Evolutionary conservation across 2,797 vertebrate species (phyloP).

Genomic region (Sebastes hubbsi): DNA sequence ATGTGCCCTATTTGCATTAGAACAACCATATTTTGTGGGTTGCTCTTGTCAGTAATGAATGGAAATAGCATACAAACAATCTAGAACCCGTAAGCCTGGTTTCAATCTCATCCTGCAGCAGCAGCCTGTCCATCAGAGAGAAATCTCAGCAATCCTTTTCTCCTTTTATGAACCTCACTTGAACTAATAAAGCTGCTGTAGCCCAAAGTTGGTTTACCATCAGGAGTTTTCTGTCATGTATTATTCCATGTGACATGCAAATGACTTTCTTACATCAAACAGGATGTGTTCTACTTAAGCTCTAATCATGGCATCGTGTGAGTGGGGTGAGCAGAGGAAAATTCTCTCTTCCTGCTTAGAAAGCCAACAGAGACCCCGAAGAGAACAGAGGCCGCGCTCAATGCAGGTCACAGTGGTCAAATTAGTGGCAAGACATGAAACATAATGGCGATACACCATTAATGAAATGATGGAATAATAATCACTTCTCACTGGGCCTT

Average conservation of each 20-base stretch:
- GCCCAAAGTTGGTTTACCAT: conserved; percentile 18
- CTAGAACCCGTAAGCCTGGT: neutral
- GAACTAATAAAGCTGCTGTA: conserved; percentile 7
- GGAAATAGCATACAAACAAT: neutral
- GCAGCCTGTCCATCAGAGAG: neutral
- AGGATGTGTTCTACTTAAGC: conserved; percentile 36
- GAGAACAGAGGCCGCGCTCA: conserved; percentile 45
- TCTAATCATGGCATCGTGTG: conserved; percentile 36
- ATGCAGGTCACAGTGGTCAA: conserved; percentile 61
- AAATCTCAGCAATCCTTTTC: neutral
- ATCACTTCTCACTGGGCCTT: conserved; percentile 17
- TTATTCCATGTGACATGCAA: conserved; percentile 69
- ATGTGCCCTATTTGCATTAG: neutral
- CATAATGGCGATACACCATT: conserved; percentile 16
- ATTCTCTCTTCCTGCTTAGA: conserved; percentile 26
- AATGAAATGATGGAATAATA: conserved; percentile 41
- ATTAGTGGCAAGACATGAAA: conserved; percentile 53
- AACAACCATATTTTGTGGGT: neutral
- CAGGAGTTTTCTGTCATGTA: conserved; percentile 45
- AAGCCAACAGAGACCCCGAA: conserved; percentile 42
- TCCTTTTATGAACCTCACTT: neutral
- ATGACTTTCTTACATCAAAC: conserved; percentile 56
- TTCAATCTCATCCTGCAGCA: neutral
- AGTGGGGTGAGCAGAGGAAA: conserved; percentile 10
- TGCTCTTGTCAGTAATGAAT: neutral